Percentiles rank a stretch among this genome's conserved stretches.
phyloP scores from a whole-genome alignment of 2,797 vertebrate genomes.

The Carapus acus region DNA sequence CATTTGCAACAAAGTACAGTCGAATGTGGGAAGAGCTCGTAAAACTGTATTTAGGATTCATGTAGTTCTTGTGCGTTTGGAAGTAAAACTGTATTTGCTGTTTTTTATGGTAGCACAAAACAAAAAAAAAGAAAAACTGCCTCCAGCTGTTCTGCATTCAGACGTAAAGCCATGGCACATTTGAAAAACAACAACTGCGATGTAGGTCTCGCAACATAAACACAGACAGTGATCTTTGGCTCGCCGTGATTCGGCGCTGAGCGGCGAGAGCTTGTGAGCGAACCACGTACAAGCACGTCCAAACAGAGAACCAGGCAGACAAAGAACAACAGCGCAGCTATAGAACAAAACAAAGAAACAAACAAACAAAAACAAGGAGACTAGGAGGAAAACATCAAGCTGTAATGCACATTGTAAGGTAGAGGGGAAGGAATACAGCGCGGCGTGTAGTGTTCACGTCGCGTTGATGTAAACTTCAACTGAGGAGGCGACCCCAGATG shows the following conservation, averaged over 20 bases:
- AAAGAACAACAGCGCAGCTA: constrained; percentile 7
- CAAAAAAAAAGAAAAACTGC: constrained; percentile 31
- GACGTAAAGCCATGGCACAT: constrained; percentile 14
- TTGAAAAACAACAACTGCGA: constrained; percentile 2
- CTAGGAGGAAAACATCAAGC: constrained; percentile 17
- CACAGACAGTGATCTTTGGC: constrained; percentile 1
- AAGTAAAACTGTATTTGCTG: constrained; percentile 13
- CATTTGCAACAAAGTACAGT: too few species aligned
- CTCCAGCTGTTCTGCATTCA: constrained; percentile 21
- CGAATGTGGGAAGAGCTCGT: too few species aligned
- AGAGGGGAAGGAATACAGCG: constrained; percentile 48
- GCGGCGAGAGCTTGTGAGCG: constrained; percentile 1
- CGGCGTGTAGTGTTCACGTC: constrained; percentile 42
- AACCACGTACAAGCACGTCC: not conserved
- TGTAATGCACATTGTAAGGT: constrained; percentile 29
- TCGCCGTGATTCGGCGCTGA: constrained; percentile 2
- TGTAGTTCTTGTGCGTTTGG: not conserved
- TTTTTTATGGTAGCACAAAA: constrained; percentile 25
- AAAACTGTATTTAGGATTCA: too few species aligned
- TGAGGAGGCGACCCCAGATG: constrained; percentile 34
- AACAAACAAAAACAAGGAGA: constrained; percentile 20
- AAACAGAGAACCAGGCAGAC: constrained; percentile 15
- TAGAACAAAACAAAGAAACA: constrained; percentile 5
- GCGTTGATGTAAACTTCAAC: constrained; percentile 48
- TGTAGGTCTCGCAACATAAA: not conserved